phyloP scores from a whole-genome alignment of 2,888 invertebrate species.

The Linyphia triangularis region DNA sequence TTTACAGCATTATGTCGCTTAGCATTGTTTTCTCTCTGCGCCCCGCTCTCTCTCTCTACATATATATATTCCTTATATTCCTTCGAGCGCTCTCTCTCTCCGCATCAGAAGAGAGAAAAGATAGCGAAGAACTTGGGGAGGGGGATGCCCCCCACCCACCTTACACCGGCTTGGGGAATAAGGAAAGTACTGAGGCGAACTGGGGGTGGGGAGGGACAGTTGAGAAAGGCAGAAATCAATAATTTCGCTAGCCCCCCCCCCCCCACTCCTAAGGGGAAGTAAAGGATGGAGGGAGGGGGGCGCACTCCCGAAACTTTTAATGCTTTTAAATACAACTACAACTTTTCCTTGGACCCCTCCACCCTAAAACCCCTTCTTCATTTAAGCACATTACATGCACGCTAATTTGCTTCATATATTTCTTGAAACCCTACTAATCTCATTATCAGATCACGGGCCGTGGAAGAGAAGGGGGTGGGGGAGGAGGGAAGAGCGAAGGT shows the following conservation, averaged over 20 bases:
- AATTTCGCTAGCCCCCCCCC: constrained; percentile 56
- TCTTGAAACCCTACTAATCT: constrained; percentile 75
- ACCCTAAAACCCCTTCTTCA: constrained; percentile 65
- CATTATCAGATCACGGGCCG: constrained; percentile 72
- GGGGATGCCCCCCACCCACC: constrained; percentile 31
- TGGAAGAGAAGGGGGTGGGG: background rate
- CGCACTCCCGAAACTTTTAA: constrained; percentile 74
- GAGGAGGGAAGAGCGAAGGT: background rate
- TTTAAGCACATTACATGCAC: constrained; percentile 75
- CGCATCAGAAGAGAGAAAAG: constrained; percentile 66
- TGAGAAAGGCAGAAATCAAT: constrained; percentile 74
- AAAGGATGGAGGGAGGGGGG: constrained; percentile 5
- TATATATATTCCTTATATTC: constrained; percentile 70
- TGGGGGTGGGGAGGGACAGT: constrained; percentile 53
- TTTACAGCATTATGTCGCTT: constrained; percentile 75
- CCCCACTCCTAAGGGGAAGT: constrained; percentile 4
- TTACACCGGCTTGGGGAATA: constrained; percentile 63
- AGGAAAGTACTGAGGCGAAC: constrained; percentile 46
- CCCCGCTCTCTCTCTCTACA: constrained; percentile 54
- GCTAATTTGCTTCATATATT: constrained; percentile 76
- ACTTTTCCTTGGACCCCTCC: constrained; percentile 69
- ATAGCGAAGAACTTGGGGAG: constrained; percentile 69
- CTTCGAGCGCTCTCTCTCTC: background rate
- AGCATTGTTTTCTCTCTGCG: constrained; percentile 72
- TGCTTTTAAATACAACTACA: constrained; percentile 75